Conservation (phyloP, 2,113 vertebrate species). For the Monopterus albus region DNA sequence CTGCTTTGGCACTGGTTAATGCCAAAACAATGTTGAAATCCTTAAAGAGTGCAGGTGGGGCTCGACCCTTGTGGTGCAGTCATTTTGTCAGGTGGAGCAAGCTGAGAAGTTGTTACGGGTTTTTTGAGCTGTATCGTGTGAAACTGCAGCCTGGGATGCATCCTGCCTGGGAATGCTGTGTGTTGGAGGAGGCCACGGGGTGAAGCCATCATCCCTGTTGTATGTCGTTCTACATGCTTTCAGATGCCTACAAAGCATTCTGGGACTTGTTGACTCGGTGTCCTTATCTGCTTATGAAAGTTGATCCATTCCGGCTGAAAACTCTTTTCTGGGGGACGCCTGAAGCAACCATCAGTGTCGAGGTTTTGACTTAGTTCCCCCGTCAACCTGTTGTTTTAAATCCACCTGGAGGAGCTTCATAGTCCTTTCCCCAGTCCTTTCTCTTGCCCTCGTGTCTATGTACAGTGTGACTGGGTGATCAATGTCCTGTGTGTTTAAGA, state of each 20-base stretch:
- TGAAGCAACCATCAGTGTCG: constrained; percentile 6
- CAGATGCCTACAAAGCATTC: constrained; percentile 21
- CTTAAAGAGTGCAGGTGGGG: constrained; percentile 25
- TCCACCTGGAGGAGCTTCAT: constrained; percentile 7
- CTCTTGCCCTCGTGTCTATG: constrained; percentile 34
- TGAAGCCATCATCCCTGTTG: constrained; percentile 11
- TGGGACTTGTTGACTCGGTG: not conserved
- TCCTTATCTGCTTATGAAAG: constrained; percentile 1
- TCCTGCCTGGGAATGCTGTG: constrained; percentile 50
- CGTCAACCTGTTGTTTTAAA: constrained; percentile 5
- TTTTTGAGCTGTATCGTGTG: constrained; percentile 16
- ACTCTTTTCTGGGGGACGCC: constrained; percentile 8
- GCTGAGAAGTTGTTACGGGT: constrained; percentile 23
- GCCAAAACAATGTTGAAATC: constrained; percentile 55
- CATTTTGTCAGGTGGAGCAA: constrained; percentile 20
- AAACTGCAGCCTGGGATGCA: not conserved
- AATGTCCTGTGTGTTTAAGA: constrained; percentile 25
- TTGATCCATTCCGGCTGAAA: not conserved
- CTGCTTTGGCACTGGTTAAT: constrained; percentile 74
- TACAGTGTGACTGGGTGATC: constrained; percentile 52
- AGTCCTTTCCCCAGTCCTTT: constrained; percentile 16
- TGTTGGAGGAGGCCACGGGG: constrained; percentile 39
- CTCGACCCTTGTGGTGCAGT: constrained; percentile 52
- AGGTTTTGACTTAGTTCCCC: constrained; percentile 3
- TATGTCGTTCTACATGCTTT: not conserved